These are phyloP conservation scores for Bucco capensis DNA, from an alignment of 2,113 vertebrate genomes.

Conservation along the genomic window DNA sequence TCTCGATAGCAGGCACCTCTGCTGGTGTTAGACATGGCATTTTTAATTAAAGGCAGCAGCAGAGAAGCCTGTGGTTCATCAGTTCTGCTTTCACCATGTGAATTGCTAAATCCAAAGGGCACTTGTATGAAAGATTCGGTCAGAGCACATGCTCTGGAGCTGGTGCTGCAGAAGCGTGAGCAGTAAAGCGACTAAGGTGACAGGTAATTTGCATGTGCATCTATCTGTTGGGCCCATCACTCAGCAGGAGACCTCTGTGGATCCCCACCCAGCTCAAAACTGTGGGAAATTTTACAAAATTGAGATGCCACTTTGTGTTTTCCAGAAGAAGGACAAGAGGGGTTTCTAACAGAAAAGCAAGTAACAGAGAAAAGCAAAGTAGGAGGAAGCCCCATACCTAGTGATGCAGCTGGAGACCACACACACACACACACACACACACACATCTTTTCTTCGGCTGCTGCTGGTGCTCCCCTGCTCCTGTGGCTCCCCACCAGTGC, in stretches of 20 bases:
- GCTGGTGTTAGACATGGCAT: constrained; percentile 57
- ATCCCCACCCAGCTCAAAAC: not conserved
- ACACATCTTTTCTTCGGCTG: not conserved
- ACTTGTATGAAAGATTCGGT: not conserved
- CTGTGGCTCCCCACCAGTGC: not conserved
- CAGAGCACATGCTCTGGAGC: not conserved
- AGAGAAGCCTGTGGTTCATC: constrained; percentile 35
- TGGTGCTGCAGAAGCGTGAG: not conserved
- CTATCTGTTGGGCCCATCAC: fast-evolving
- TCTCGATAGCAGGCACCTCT: constrained; percentile 44
- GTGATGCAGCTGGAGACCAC: fast-evolving
- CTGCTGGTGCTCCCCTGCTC: not conserved
- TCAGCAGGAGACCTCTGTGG: not conserved
- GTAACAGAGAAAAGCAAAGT: not conserved
- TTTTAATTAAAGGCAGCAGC: constrained; percentile 66
- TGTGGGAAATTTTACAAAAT: not conserved
- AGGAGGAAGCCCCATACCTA: not conserved
- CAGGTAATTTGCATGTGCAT: not conserved
- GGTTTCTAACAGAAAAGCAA: not conserved
- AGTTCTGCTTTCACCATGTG: not conserved
- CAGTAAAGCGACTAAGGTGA: not conserved
- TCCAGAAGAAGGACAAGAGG: not conserved
- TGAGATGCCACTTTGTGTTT: not conserved
- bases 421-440: fast-evolving
- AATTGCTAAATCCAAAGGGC: constrained; percentile 55